phyloP scores from a whole-genome alignment of 2,797 vertebrate genomes.

The Crocidura indochinensis region DNA sequence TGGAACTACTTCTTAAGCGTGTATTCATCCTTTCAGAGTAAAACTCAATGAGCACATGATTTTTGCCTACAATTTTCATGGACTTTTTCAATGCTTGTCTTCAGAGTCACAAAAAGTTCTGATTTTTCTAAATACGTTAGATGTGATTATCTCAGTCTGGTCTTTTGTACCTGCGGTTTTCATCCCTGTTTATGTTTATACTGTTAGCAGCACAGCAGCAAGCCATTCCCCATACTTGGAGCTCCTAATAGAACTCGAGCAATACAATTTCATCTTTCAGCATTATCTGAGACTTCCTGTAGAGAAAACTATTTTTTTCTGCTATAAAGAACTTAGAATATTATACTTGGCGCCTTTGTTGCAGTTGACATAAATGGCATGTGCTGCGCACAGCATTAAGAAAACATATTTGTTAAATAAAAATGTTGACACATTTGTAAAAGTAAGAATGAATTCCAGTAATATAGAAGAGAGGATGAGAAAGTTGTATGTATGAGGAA shows the following conservation, averaged over 20 bases:
- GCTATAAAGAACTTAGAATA: not conserved
- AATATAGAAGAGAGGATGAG: not conserved
- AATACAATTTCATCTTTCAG: conserved; percentile 38
- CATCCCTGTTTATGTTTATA: not conserved
- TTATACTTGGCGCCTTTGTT: not conserved
- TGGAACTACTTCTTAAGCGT: conserved; percentile 10
- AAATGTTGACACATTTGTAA: not conserved
- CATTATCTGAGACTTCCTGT: not conserved
- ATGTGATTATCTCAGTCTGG: not conserved
- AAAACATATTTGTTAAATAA: conserved; percentile 10
- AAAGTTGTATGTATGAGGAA: not conserved
- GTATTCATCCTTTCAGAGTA: conserved; percentile 41
- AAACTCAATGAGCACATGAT: not conserved
- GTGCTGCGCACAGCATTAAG: not conserved
- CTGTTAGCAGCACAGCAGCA: not conserved
- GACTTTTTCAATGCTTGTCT: conserved; percentile 6
- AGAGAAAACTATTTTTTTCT: not conserved
- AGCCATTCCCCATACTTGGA: not conserved
- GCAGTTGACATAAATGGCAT: not conserved
- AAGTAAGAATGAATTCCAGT: conserved; percentile 21
- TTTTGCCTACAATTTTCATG: not conserved
- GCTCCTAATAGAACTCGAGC: conserved; percentile 33
- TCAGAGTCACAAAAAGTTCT: not conserved
- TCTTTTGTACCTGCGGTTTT: not conserved
- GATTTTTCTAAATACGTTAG: not conserved